Conservation (phyloP, 2,888 invertebrate species). For the Cecidostiba fungosa region DNA sequence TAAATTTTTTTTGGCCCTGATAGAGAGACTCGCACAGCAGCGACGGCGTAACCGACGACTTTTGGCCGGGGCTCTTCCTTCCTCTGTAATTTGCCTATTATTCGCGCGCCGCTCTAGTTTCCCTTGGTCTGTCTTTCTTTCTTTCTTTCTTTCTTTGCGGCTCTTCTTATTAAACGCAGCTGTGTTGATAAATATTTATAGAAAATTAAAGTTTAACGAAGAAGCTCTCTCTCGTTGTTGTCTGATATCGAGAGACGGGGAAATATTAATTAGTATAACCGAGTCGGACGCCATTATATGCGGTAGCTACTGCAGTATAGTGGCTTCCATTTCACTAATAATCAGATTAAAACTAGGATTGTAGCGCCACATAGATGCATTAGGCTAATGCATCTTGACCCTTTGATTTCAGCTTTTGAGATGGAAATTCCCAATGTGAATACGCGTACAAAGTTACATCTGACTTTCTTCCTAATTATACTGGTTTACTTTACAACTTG, state of each 20-base stretch:
- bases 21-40: conserved; percentile 1
- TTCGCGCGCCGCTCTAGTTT: conserved; percentile 37
- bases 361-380: conserved; percentile 34
- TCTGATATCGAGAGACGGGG: not conserved
- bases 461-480: not conserved
- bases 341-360: conserved; percentile 46
- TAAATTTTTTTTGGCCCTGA: conserved; percentile 59
- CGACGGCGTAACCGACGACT: not conserved
- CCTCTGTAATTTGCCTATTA: conserved; percentile 52
- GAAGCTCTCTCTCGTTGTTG: not conserved
- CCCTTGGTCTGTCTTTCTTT: not conserved
- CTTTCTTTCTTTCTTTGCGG: not conserved
- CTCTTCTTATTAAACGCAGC: conserved; percentile 15
- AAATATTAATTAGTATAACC: conserved; percentile 10
- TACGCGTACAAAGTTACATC: not conserved
- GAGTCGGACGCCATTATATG: conserved; percentile 27
- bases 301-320: not conserved
- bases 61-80: conserved; percentile 35
- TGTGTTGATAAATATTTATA: conserved; percentile 51
- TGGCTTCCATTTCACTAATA: conserved; percentile 38
- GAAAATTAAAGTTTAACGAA: conserved; percentile 51
- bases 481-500: not conserved
- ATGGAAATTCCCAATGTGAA: not conserved
- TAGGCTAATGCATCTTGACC: conserved; percentile 51
- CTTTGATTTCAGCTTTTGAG: conserved; percentile 37